Evolutionary conservation across 2,113 vertebrate species (phyloP), one percentile per base, ranked within the genome.

Genomic region (Motacilla alba): DNA sequence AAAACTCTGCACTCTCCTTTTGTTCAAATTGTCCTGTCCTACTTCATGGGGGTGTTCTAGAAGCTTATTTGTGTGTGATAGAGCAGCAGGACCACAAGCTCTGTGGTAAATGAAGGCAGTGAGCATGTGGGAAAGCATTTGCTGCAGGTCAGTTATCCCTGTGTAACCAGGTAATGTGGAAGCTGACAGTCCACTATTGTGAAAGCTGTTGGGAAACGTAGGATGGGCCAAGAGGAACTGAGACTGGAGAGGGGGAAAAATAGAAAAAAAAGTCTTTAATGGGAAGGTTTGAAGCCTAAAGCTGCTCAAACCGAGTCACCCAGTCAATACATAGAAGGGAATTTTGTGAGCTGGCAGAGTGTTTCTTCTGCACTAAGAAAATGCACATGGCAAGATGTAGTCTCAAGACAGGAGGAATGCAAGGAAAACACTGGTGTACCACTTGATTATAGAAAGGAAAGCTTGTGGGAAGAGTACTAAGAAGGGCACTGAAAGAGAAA

Each of bases 221-320:
- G 24, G 28, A 18, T 24, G 18, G 59, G 14, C 30, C 19, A 66
- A 76, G 62, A 22, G 28, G 26, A 66, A 17, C 13, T 62, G 62
- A 67, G n/a, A 33, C 33, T 63, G 55, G 79, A 63, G 30, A 33
- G 17, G 13, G 13, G 35, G 9, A 3, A 37, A 43, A 39, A 30
- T 3, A 9, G 15, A 17, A 33, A 23, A 44, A 6, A 9, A 35
- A 16, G 10, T 37, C 17, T 59, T 43, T 44, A 20, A 31, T 26
- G 20, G 23, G 20, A 67, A 52, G 30, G 3, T 72, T 72, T 85
- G 59, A 56, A 66, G 11, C 20, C 28, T 59, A 55, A 66, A 64
- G 15, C 35, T 39, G 9, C 39, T 76, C 35, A 85, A 56, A 60
- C 11, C 0, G 0, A 33, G 33, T 41, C 41, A 27, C 7, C 2